These are phyloP conservation scores for Benitochromis conjunctus DNA, from an alignment of 2,113 vertebrate species.

Conservation along the genomic window DNA sequence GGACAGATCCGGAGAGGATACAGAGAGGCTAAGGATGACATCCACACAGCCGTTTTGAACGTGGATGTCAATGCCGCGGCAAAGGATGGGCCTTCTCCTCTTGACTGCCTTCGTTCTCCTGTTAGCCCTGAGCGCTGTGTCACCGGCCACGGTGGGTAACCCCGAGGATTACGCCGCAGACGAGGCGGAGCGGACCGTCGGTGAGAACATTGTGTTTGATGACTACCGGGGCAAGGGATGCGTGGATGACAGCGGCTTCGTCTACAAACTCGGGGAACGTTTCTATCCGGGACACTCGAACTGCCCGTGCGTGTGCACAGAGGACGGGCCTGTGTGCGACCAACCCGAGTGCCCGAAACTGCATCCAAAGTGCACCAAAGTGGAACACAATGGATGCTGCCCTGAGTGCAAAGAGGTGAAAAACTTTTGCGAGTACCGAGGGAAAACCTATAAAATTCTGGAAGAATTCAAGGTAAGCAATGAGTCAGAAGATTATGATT, in stretches of 20 bases:
- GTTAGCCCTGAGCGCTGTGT: slow-evolving; percentile 80
- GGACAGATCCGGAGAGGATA: slow-evolving; percentile 44
- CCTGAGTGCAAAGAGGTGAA: slow-evolving; percentile 98
- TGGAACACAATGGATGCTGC: slow-evolving; percentile 98
- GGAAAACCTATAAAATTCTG: slow-evolving; percentile 96
- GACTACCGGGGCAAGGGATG: slow-evolving; percentile 98
- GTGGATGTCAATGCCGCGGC: slow-evolving; percentile 72
- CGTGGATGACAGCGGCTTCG: slow-evolving; percentile 98
- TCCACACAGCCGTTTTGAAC: slow-evolving; percentile 56
- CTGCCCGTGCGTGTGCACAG: slow-evolving; percentile 97
- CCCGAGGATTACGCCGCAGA: slow-evolving; percentile 91
- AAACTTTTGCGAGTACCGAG: slow-evolving; percentile 98
- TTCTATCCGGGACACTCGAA: slow-evolving; percentile 99
- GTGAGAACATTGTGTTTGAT: slow-evolving; percentile 93
- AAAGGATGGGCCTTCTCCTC: slow-evolving; percentile 90
- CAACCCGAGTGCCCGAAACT: slow-evolving; percentile 98
- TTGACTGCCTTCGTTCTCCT: slow-evolving; percentile 84
- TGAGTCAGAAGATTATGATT: not conserved
- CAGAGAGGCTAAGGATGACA: slow-evolving; percentile 56
- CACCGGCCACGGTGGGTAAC: slow-evolving; percentile 80
- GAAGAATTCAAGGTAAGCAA: slow-evolving; percentile 97
- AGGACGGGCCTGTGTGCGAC: slow-evolving; percentile 98
- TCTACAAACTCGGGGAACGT: slow-evolving; percentile 95
- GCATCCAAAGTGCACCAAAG: slow-evolving; percentile 98
- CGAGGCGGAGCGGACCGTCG: slow-evolving; percentile 87